Evolutionary conservation across 1,140 invertebrate genomes (phyloP).

Genomic region (Drosophila mojavensis): DNA sequence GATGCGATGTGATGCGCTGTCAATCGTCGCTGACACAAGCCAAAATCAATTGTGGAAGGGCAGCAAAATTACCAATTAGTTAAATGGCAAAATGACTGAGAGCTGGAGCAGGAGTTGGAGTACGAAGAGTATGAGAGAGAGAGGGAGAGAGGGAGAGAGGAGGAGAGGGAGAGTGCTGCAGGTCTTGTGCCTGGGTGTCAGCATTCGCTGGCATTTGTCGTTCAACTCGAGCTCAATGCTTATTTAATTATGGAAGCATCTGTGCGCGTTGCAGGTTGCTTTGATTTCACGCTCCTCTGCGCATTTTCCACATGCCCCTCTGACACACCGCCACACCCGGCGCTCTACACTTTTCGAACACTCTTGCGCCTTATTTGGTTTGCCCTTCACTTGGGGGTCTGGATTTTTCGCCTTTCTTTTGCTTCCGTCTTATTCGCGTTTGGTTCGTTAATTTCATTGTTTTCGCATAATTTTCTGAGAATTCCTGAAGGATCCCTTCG

Average conservation of each 20-base stretch:
- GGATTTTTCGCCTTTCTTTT: constrained; percentile 42
- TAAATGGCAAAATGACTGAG: constrained; percentile 70
- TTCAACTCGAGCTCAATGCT: constrained; percentile 49
- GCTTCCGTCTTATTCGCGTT: constrained; percentile 62
- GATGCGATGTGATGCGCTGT: constrained; percentile 39
- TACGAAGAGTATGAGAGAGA: too few relatives aligned
- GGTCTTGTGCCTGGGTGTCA: constrained; percentile 52
- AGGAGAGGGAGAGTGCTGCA: constrained; percentile 36
- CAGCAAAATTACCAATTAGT: constrained; percentile 75
- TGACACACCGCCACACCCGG: not conserved
- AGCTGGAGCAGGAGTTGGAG: constrained; percentile 29
- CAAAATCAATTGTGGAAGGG: constrained; percentile 73
- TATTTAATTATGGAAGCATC: constrained; percentile 80
- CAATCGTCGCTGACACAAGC: constrained; percentile 73
- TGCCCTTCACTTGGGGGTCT: constrained; percentile 8
- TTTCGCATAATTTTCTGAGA: constrained; percentile 63
- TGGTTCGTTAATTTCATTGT: constrained; percentile 82
- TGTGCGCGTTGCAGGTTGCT: constrained; percentile 74
- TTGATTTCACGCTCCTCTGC: constrained; percentile 81
- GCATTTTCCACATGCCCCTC: constrained; percentile 51
- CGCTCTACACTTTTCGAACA: not conserved
- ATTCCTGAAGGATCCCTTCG: constrained; percentile 6
- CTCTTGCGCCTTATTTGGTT: constrained; percentile 21
- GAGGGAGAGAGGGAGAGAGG: constrained; percentile 3
- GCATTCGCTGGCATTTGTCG: constrained; percentile 55